Evolutionary conservation across 2,888 invertebrate species (phyloP), one percentile per base, ranked within the genome.

Genomic region (Copidosoma aretas): DNA sequence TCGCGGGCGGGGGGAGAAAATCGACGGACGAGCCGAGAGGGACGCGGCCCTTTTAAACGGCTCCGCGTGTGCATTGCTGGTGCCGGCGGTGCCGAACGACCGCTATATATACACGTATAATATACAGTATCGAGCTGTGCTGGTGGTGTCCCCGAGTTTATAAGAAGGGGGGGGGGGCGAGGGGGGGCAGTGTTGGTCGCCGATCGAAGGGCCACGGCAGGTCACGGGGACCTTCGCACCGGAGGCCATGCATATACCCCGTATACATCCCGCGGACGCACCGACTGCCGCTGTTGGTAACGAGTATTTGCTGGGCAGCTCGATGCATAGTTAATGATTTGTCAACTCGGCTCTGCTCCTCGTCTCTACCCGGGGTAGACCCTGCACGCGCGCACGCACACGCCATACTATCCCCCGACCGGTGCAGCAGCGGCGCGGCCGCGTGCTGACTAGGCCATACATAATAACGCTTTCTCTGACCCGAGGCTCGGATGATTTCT

Each of bases 251-350:
- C 8, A 32, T 32, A 32, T 32, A 32, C 8, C 32, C 32, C 8
- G 32, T 32, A 32, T 32, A 32, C 32, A 32, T n/a, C 57, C 22
- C 51, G 41, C 51, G 61, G 41, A 64, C 66, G n/a, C n/a, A n/a
- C n/a, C n/a, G n/a, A n/a, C n/a, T n/a, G n/a, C n/a, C 70, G 70
- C 64, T 63, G 78, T 77, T 78, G 77, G 81, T 83, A 83, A 83
- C 82, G 83, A 83, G 83, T 83, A 83, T 83, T 83, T 83, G 82
- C 83, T 79, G 81, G 82, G 78, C 79, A 77, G 81, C 81, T 82
- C 81, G 83, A 83, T 82, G 83, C 83, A 83, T 83, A 82, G 83
- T 82, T 83, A 82, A 83, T 83, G 83, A 83, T 83, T 82, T 82
- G 83, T 83, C 83, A 83, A 83, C 82, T 75, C 71, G 80, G 77